Percentiles rank a stretch among this genome's conserved stretches.
These are phyloP conservation scores for Drosophila seclusa DNA, from an alignment of 2,888 invertebrate species.

Conservation along the genomic window DNA sequence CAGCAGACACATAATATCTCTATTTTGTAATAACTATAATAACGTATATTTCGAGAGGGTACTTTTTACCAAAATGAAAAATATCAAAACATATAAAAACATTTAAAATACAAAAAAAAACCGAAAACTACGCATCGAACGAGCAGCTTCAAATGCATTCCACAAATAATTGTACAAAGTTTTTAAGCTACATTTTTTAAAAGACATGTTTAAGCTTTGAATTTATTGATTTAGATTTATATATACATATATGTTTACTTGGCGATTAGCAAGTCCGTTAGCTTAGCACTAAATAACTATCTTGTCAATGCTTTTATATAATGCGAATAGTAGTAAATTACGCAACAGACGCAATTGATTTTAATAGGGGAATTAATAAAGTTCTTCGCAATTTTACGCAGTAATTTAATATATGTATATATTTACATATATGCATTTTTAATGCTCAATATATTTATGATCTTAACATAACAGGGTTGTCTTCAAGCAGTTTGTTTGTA, in stretches of 20 bases:
- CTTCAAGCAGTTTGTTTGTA: neutral
- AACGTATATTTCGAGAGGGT: slow-evolving; percentile 47
- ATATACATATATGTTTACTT: slow-evolving; percentile 16
- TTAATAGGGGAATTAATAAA: slow-evolving; percentile 63
- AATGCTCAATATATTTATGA: neutral
- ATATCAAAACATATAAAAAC: slow-evolving; percentile 15
- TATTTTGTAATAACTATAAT: slow-evolving; percentile 65
- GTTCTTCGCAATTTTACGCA: slow-evolving; percentile 53
- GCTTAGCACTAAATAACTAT: slow-evolving; percentile 53
- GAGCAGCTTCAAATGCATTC: slow-evolving; percentile 49
- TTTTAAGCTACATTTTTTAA: slow-evolving; percentile 36
- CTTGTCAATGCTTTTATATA: slow-evolving; percentile 57
- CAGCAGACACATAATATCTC: slow-evolving; percentile 39
- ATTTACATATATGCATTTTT: neutral
- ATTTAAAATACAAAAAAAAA: slow-evolving; percentile 3
- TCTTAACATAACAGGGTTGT: neutral
- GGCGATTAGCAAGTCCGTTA: slow-evolving; percentile 52
- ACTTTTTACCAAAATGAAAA: slow-evolving; percentile 54
- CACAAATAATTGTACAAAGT: slow-evolving; percentile 63
- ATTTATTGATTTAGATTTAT: slow-evolving; percentile 21
- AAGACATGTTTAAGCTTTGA: slow-evolving; percentile 59
- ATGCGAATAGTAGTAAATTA: slow-evolving; percentile 22
- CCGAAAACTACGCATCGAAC: slow-evolving; percentile 58
- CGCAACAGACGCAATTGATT: slow-evolving; percentile 45
- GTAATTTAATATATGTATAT: neutral